Conservation (phyloP, 2,113 vertebrate species). For the Corydoras sp. region DNA sequence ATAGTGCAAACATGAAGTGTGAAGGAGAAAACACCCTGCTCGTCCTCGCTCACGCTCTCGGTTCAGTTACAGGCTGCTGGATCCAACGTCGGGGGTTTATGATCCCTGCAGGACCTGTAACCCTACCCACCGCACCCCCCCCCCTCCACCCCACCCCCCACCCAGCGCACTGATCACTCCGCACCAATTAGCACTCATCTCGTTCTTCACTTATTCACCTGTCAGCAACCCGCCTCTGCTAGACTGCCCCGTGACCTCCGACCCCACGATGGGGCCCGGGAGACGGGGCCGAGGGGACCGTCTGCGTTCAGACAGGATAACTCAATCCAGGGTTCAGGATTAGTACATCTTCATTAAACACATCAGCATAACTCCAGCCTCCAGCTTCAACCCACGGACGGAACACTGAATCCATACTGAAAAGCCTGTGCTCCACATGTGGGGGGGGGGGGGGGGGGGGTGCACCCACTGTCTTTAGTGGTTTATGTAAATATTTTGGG, state of each 20-base stretch:
- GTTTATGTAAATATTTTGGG: too few species aligned
- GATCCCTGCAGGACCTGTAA: constrained; percentile 55
- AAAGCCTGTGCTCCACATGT: not conserved
- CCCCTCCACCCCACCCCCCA: constrained; percentile 34
- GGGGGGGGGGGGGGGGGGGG: not conserved
- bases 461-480: too few species aligned
- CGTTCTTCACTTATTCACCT: constrained; percentile 48
- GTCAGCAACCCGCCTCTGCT: constrained; percentile 40
- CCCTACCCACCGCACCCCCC: constrained; percentile 40
- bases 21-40: not conserved
- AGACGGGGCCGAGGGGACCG: not conserved
- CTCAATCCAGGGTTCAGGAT: too few species aligned
- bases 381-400: too few species aligned
- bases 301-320: not conserved
- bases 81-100: not conserved
- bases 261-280: constrained; percentile 42
- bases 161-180: constrained; percentile 20
- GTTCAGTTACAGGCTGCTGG: constrained; percentile 3
- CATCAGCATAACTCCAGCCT: too few species aligned
- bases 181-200: constrained; percentile 60
- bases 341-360: too few species aligned
- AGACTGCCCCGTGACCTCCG: constrained; percentile 46
- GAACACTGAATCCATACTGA: too few species aligned
- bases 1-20: too few species aligned
- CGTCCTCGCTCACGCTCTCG: not conserved